Evolutionary conservation across 2,888 invertebrate species (phyloP).

Genomic region (Acanthopleura granulata): DNA sequence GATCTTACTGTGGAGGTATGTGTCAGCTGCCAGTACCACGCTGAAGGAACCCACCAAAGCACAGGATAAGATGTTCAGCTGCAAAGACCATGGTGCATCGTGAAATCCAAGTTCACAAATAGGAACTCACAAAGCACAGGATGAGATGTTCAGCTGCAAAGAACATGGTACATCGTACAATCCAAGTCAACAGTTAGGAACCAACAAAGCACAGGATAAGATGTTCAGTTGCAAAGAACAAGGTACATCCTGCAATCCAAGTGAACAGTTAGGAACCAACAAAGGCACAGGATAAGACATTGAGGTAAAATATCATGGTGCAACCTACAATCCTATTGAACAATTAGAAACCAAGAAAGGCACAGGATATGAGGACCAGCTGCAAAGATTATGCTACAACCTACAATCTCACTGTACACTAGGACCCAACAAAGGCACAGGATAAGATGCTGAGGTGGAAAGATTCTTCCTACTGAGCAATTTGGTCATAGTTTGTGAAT

Average conservation of each 20-base stretch:
- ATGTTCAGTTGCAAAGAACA: neutral
- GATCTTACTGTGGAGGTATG: constrained; percentile 77
- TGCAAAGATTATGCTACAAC: constrained; percentile 33
- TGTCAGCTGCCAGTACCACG: constrained; percentile 76
- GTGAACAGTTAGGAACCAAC: neutral
- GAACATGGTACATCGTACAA: neutral
- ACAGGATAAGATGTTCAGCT: constrained; percentile 77
- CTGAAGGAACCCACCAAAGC: constrained; percentile 78
- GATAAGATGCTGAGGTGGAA: neutral
- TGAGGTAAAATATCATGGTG: neutral
- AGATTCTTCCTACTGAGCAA: neutral
- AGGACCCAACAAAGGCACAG: no score
- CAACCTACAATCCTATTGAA: constrained; percentile 71
- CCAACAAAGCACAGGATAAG: neutral
- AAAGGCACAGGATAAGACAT: neutral
- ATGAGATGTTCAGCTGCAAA: constrained; percentile 75
- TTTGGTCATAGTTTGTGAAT: no score
- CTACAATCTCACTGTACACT: neutral
- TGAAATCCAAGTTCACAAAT: constrained; percentile 61
- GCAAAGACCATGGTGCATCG: constrained; percentile 69
- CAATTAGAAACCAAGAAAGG: constrained; percentile 77
- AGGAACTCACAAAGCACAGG: constrained; percentile 79
- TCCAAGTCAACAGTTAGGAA: neutral
- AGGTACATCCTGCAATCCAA: neutral
- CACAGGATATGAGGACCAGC: constrained; percentile 75